Conservation (phyloP, 2,888 invertebrate genomes). For the Brachyptera putata region DNA sequence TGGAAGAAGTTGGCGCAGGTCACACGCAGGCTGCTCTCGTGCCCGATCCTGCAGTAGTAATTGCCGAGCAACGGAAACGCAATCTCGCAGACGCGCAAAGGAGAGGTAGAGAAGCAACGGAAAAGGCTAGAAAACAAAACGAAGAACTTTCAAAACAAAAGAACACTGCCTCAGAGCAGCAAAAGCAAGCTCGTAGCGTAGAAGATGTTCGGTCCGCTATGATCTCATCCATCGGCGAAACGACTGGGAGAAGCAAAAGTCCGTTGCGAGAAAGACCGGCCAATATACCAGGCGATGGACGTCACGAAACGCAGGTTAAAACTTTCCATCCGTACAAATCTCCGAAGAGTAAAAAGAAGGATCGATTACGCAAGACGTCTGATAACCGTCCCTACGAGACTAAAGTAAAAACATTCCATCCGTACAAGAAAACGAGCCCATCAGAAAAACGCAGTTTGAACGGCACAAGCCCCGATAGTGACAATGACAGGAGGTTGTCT, state of each 20-base stretch:
- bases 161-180: conserved; percentile 37
- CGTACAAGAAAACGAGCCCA: neutral
- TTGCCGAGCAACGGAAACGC: conserved; percentile 32
- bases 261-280: neutral
- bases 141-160: conserved; percentile 39
- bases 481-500: too few species aligned
- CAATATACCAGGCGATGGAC: neutral
- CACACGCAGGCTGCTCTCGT: conserved; percentile 48
- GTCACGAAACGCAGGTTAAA: neutral
- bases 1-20: conserved; percentile 50
- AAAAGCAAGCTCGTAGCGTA: conserved; percentile 44
- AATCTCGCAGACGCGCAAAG: conserved; percentile 42
- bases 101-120: conserved; percentile 45
- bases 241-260: neutral
- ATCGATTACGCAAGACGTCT: too few species aligned
- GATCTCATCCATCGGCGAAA: conserved; percentile 37
- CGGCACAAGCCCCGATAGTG: too few species aligned
- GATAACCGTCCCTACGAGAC: too few species aligned
- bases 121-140: conserved; percentile 40
- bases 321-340: too few species aligned
- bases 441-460: too few species aligned
- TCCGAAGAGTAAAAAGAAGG: too few species aligned
- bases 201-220: conserved; percentile 48
- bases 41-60: conserved; percentile 42
- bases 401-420: too few species aligned